Evolutionary conservation across 1,140 invertebrate species (phyloP).

Genomic region (Parapsyche elsis): DNA sequence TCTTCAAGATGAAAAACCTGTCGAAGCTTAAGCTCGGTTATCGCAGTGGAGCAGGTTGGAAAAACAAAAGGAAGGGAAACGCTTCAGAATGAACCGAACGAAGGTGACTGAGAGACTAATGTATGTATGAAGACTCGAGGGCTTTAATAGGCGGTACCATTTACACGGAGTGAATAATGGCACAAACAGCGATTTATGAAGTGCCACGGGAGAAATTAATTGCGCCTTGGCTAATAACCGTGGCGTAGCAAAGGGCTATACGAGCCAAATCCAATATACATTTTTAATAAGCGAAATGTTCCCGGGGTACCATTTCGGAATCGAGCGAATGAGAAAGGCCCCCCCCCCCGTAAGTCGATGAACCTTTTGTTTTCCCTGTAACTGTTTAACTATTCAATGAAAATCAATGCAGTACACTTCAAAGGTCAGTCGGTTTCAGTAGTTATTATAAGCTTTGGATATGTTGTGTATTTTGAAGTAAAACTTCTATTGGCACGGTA

Average conservation of each 20-base stretch:
- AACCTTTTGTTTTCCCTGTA: too few relatives aligned
- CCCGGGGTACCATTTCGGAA: too few relatives aligned
- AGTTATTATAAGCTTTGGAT: too few relatives aligned
- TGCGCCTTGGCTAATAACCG: slow-evolving; percentile 35
- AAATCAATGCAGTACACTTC: too few relatives aligned
- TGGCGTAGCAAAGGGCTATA: background rate
- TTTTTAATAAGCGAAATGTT: too few relatives aligned
- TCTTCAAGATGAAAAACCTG: slow-evolving; percentile 43
- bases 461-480: too few relatives aligned
- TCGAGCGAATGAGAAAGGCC: too few relatives aligned
- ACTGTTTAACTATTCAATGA: too few relatives aligned
- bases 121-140: slow-evolving; percentile 19
- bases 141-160: slow-evolving; percentile 20
- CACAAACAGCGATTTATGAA: slow-evolving; percentile 45
- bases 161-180: slow-evolving; percentile 43
- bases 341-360: too few relatives aligned
- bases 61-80: slow-evolving; percentile 32
- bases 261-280: too few relatives aligned
- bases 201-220: slow-evolving; percentile 43
- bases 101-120: slow-evolving; percentile 32
- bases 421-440: too few relatives aligned
- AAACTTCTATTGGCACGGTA: too few relatives aligned
- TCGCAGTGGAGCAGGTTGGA: slow-evolving; percentile 35
- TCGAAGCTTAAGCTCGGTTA: slow-evolving; percentile 42
- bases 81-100: background rate